Evolutionary conservation across 2,888 invertebrate genomes (phyloP), one percentile per base, ranked within the genome.

Genomic region (Patella ulyssiponensis): DNA sequence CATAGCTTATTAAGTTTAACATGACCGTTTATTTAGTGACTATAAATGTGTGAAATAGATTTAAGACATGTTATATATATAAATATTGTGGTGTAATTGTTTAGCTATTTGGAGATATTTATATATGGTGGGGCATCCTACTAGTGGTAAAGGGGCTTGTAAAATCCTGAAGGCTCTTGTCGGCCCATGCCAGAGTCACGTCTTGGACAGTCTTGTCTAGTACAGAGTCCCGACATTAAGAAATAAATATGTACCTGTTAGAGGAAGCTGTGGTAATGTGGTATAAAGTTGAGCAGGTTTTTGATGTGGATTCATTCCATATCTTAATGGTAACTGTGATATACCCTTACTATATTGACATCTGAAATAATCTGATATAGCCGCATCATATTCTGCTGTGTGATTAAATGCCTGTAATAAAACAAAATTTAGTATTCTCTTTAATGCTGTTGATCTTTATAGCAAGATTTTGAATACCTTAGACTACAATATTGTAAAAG

Each of bases 221-320:
- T 20, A 14, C n/a, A n/a, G 51, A 2, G 27, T 56, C 27, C 9
- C 27, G 7, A 73, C 53, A 71, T 15, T 9, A 53, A 20, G 14
- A 23, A 54, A 58, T 56, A 17, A 15, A n/a, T 71, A 9, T 7
- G 20, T 82, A 94, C 94, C 94, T 91, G 92, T 95, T 9, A 99
- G 92, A 0, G 99, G 99, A 76, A 99, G 93, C 75, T 95, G 93
- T 75, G 95, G 94, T 33, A 95, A 92, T 0, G 94, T 95, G 0
- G 97, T 97, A 91, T 94, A 98, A 9, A 98, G 93, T 89, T 98
- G 98, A 0, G 98, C 98, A 0, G 98, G 98, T 90, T 97, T 97
- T 91, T 99, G 99, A 91, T 99, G 99, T 0, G 99, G 99, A 92
- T 99, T 99, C 97, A 98, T 98, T 84, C 93, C 99, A 92, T 99